Conservation (phyloP, 2,113 vertebrate genomes). For the Hippocampus abdominalis region DNA sequence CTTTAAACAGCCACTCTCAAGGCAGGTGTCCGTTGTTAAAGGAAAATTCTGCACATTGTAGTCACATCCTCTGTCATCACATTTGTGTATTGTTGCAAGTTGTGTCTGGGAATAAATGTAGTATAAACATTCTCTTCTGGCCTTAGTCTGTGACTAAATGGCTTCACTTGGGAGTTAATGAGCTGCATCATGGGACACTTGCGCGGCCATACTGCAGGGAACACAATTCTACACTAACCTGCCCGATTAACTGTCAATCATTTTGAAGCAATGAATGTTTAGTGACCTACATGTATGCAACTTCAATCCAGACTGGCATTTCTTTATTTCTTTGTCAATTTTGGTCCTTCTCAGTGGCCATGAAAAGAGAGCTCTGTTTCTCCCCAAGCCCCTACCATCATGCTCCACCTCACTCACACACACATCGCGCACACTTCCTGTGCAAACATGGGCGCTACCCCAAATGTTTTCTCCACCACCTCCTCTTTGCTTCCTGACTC, state of each 20-base stretch:
- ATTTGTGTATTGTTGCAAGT: conserved; percentile 20
- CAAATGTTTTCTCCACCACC: conserved; percentile 29
- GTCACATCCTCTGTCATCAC: not conserved
- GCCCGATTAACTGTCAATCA: not conserved
- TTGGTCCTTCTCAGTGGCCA: not conserved
- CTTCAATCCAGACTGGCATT: conserved; percentile 7
- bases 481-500: conserved; percentile 21
- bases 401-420: not conserved
- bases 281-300: not conserved
- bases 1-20: not conserved
- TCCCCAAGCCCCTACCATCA: not conserved
- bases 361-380: conserved; percentile 51
- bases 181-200: conserved; percentile 39
- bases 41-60: conserved; percentile 29
- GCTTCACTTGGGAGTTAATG: conserved; percentile 56
- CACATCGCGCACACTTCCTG: conserved; percentile 24
- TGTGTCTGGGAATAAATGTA: not conserved
- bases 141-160: conserved; percentile 48
- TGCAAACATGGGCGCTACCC: conserved; percentile 53
- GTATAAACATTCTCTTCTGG: conserved; percentile 25
- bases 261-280: not conserved
- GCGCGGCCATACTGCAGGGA: conserved; percentile 8
- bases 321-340: not conserved
- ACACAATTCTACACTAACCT: not conserved
- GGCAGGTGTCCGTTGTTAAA: not conserved